Evolutionary conservation across 2,113 vertebrate genomes (phyloP), one percentile per base, ranked within the genome.

Genomic region (Coregonus clupeaformis): DNA sequence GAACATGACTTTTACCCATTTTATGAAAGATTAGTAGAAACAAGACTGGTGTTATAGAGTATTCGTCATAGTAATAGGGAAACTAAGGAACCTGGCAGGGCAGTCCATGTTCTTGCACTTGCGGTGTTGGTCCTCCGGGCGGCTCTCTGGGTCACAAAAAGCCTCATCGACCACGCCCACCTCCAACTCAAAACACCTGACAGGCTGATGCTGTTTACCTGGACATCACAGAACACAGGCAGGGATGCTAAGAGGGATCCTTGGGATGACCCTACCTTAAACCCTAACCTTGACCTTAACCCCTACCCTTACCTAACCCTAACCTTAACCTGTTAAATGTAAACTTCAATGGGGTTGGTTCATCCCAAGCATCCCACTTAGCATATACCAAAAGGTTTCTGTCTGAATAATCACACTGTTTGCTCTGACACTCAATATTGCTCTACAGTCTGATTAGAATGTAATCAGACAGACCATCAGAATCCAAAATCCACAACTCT

Each of bases 41-140:
- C 22, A 22, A 68, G 32, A 22, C 18, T 32, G 25, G 11, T 5
- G 11, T 22, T 13, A 45, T 4, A 45, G 27, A 68, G n/a, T 42
- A 3, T 6, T 11, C 6, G 6, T 42, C 7, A 11, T 12, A 9
- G 13, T 2, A 68, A n/a, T n/a, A n/a, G n/a, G n/a, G n/a, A n/a
- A 5, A 16, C 5, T 5, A 66, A 25, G 71, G 27, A 25, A 97
- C 96, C 96, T 96, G 79, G 97, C 96, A 0, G 95, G 97, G 73
- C 98, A 99, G 62, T 97, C 95, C 88, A 91, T 93, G 63, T 93
- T 93, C 0, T 96, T 93, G 87, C 98, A 99, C 69, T 93, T 96
- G 79, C 95, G 93, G 72, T 96, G 95, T 63, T 87, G 86, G 70
- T 93, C 91, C 0, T 91, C 92, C 1, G 95, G 97, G 67, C 96